Base-by-base conservation (phyloP, 2,888 invertebrate genomes). In the Ochropacha duplaris region DNA sequence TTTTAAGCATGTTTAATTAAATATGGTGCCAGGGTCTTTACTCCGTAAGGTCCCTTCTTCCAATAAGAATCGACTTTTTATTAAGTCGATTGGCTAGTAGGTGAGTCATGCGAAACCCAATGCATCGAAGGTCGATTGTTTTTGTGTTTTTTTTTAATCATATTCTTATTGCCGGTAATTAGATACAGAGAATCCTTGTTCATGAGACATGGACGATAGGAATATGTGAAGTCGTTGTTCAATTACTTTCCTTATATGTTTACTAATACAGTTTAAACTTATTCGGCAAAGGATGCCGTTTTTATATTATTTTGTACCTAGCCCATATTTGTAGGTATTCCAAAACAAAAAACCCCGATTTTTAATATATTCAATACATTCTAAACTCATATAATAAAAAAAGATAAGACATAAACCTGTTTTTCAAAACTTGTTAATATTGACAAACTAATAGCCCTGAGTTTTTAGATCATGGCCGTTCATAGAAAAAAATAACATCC, bases 151-250 rank as follows among this genome's bases (percentile, higher is more conserved):
- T 66, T 64, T 60, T 56, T 57, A 2, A 36, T 36, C 11, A 36
- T 36, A 39, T 39, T 39, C 44, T n/a, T n/a, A 19, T 44, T 44
- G 44, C 44, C 9, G n/a, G 79, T 79, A 83, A 82, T 83, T 79
- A 82, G 76, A 81, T 76, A 83, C 84, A 81, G 76, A 74, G 79
- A 62, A 57, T 59, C 64, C 73, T 75, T 79, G 75, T 79, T 74
- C 65, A 57, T 64, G 67, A 68, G 62, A 63, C 62, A 19, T 68
- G 63, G 62, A 69, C 61, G 69, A 71, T 67, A 58, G 61, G 59
- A 62, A 71, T 56, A 60, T 56, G 62, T 71, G 66, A 70, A 74
- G 63, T 50, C 54, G 58, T n/a, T 44, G 14, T 56, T 54, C 36
- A 19, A 9, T 19, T 2, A 19, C 2, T n/a, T 44, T 44, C 1